These are phyloP conservation scores for Syngnathoides biaculeatus DNA, from an alignment of 2,113 vertebrate species.

Conservation along the genomic window DNA sequence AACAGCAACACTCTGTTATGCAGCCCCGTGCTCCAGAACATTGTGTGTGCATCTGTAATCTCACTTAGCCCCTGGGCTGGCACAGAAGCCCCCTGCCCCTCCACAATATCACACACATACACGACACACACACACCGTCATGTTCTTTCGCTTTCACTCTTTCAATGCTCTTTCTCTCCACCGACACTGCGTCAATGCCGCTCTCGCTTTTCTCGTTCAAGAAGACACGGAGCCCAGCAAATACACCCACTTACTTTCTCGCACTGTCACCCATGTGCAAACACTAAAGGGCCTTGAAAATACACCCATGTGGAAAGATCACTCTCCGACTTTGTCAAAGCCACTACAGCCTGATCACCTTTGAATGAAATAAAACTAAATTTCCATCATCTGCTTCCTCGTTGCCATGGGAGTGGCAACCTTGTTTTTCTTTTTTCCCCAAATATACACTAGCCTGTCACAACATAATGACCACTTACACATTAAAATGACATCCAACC, in stretches of 20 bases:
- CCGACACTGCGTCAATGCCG: constrained; percentile 40
- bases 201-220: constrained; percentile 57
- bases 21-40: constrained; percentile 68
- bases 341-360: constrained; percentile 45
- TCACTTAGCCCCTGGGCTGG: constrained; percentile 61
- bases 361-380: constrained; percentile 37
- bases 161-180: constrained; percentile 32
- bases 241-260: constrained; percentile 67
- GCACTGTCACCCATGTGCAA: constrained; percentile 64
- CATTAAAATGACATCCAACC: not conserved
- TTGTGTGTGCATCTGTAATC: constrained; percentile 72
- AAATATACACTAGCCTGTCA: not conserved
- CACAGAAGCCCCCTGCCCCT: constrained; percentile 17
- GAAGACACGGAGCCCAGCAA: constrained; percentile 67
- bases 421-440: not conserved
- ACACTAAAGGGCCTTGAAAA: constrained; percentile 64
- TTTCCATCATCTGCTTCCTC: constrained; percentile 13
- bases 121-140: constrained; percentile 9
- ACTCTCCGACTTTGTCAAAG: constrained; percentile 59
- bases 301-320: constrained; percentile 64
- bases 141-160: constrained; percentile 31
- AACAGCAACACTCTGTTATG: constrained; percentile 64
- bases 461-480: not conserved
- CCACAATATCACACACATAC: not conserved
- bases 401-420: constrained; percentile 1